Base-by-base conservation (phyloP, 1,140 invertebrate species). In the Heliconius hewitsoni region DNA sequence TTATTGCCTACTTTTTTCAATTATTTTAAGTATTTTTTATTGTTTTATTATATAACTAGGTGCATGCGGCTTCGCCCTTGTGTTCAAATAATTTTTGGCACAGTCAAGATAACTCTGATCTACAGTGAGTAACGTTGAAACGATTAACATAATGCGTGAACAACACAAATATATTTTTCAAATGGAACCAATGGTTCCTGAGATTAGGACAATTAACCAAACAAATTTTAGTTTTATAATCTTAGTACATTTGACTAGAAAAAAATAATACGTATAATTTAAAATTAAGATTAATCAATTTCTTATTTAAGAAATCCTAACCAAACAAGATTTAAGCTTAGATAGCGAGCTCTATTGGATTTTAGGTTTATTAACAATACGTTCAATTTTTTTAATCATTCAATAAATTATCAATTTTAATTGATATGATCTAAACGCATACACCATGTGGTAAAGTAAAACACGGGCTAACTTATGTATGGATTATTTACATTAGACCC, bases 401-500 rank as follows among this genome's bases (percentile, higher is more conserved):
- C 23, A 27, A 23, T 16, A 27, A 23, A 11, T 60, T 60, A 60
- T 13, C 13, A 27, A 27, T 27, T 13, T 30, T 27, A 66, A 66
- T 66, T 16, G 9, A 57, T 8, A 9, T 57, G 55, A 23, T 66
- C 3, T 66, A 27, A 66, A 66, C 57, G 23, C 11, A 30, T 66
- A 66, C 19, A 60, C 60, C 60, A 66, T 30, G 3, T 57, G 55
- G 55, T 9, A 66, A 66, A 66, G 23, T 66, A 66, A 66, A 66
- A 66, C 23, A 30, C 57, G 34, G 80, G 76, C 72, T 71, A 74
- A 74, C 46, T 81, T 81, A 77, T 78, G 4, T 71, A 76, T 78
- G 46, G 80, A 77, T 77, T 89, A 83, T 89, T 89, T 83, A 83
- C 79, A 84, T 77, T 83, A 85, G 84, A 85, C 86, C 86, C 84